phyloP scores from a whole-genome alignment of 2,113 vertebrate species.

The Laticauda laticaudata region DNA sequence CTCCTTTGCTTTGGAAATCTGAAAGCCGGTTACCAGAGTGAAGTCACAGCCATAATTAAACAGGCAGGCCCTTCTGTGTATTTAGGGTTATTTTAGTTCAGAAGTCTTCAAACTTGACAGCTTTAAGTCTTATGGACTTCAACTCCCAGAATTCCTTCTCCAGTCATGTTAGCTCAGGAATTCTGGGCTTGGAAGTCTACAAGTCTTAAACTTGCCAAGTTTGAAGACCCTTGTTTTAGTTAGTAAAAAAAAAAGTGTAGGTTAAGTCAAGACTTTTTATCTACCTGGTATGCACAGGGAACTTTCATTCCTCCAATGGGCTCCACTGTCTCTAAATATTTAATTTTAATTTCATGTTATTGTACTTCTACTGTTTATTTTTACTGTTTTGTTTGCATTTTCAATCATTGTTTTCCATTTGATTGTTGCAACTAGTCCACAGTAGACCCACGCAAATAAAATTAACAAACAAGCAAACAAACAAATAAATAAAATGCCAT shows the following conservation, averaged over 20 bases:
- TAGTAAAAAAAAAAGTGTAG: neutral
- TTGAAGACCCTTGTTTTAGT: neutral
- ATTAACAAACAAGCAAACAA: neutral
- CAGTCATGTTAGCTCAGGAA: too few relatives aligned
- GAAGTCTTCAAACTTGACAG: too few relatives aligned
- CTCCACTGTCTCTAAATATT: neutral
- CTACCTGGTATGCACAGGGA: neutral
- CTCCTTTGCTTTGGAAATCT: neutral
- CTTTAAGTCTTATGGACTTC: too few relatives aligned
- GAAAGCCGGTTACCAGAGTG: rapidly evolving
- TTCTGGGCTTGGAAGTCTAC: too few relatives aligned
- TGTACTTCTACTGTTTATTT: neutral
- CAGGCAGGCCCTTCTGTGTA: neutral
- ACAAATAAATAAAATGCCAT: neutral
- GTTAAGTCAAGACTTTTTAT: neutral
- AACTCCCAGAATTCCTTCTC: too few relatives aligned
- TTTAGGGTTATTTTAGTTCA: neutral
- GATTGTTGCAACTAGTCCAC: neutral
- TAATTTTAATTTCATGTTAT: neutral
- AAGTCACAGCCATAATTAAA: neutral
- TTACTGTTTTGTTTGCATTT: neutral
- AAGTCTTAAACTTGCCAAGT: too few relatives aligned
- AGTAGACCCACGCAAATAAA: neutral
- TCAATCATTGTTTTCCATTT: neutral
- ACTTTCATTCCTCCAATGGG: neutral